Evolutionary conservation across 2,113 vertebrate species (phyloP), one percentile per base, ranked within the genome.

Genomic region (Hippocampus mohnikei): DNA sequence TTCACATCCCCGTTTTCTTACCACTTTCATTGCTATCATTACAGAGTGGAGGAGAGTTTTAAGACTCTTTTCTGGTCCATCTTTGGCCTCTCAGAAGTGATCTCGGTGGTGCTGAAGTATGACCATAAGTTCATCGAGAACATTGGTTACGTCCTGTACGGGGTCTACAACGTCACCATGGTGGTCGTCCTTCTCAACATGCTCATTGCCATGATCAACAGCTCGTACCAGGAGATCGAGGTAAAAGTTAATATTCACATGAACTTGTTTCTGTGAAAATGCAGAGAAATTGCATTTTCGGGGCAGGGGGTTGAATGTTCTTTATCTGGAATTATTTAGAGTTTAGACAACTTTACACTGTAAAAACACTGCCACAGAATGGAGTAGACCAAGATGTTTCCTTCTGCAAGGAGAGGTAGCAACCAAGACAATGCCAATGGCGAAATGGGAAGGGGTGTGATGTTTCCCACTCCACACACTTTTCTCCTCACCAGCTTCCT

Each of bases 141-240:
- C 89, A 98, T 97, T 0, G 96, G 96, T 83, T 98, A 98, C 0
- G 95, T 98, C 64, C 93, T 98, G 75, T 98, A 98, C 0, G 97
- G 96, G 4, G 95, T 98, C 67, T 98, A 98, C 72, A 98, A 98
- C 0, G 96, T 98, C 85, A 98, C 96, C 16, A 98, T 98, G 96
- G 97, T 98, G 89, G 96, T 98, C 2, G 97, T 98, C 59, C 94
- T 98, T 23, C 95, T 98, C 78, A 98, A 98, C 80, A 98, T 98
- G 97, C 90, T 98, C 23, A 98, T 98, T 81, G 97, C 97, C 84
- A 98, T 98, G 97, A 98, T 98, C 91, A 98, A 98, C 93, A 98
- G 92, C 93, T 98, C 97, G 6, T 98, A 98, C 85, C 97, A 98
- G 93, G 97, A 98, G 90, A 98, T 98, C 16, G 97, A 98, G 96